These are phyloP conservation scores for Rutilus rutilus DNA, from an alignment of 2,113 vertebrate species.

Conservation along the genomic window DNA sequence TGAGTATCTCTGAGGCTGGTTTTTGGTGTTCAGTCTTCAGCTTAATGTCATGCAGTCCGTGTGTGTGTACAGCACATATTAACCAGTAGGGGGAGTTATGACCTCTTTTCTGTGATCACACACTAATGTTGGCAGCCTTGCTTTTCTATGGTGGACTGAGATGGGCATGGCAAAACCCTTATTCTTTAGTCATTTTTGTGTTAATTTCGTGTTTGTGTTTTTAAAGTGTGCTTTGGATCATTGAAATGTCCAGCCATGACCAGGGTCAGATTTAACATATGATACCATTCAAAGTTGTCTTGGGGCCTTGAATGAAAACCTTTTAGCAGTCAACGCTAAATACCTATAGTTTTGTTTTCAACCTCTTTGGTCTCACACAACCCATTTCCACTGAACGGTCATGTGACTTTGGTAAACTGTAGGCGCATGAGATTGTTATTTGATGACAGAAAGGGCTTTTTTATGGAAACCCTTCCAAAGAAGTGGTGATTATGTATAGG, in stretches of 20 bases:
- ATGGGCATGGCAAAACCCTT: background rate
- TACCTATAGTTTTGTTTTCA: background rate
- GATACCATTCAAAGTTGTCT: background rate
- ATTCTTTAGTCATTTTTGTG: background rate
- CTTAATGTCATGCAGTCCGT: background rate
- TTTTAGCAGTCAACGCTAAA: background rate
- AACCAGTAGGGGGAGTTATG: conserved; percentile 22
- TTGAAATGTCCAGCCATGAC: background rate
- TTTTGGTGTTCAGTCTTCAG: background rate
- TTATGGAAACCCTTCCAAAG: background rate
- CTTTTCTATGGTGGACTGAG: background rate
- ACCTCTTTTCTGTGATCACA: background rate
- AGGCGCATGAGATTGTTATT: background rate
- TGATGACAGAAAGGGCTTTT: background rate
- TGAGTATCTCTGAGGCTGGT: background rate
- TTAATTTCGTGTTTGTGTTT: background rate
- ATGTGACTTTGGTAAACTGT: background rate
- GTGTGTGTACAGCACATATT: background rate
- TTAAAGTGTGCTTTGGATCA: background rate
- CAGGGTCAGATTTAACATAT: background rate
- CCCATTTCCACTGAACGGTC: background rate
- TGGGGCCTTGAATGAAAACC: background rate
- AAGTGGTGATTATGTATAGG: background rate
- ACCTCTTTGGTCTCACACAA: background rate
- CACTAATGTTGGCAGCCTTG: background rate